A percentile compares a stretch with the other conserved stretches of the same genome.
Evolutionary conservation across 2,113 vertebrate species (phyloP).

Genomic region (Vireo altiloquus): DNA sequence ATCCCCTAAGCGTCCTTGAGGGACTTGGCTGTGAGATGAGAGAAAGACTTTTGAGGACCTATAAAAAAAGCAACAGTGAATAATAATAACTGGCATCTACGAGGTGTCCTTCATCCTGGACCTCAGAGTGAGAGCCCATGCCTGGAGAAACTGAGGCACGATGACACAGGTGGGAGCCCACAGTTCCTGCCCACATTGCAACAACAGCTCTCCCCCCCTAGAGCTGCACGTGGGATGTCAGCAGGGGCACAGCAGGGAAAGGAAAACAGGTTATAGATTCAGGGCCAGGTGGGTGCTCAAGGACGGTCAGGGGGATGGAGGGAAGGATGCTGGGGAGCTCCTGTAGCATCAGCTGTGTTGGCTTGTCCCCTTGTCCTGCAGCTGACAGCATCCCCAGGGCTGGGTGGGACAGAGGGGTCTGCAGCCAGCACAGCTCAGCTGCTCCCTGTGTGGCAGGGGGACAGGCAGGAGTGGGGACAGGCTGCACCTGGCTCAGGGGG

Average conservation of each 20-base stretch:
- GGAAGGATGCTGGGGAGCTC: background rate
- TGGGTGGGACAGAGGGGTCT: background rate
- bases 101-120: background rate
- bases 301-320: background rate
- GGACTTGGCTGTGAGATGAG: background rate
- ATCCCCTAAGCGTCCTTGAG: background rate
- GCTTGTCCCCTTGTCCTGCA: background rate
- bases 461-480: fast-evolving
- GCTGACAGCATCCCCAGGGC: background rate
- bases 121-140: background rate
- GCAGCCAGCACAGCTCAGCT: background rate
- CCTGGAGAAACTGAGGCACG: background rate
- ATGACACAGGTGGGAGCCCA: background rate
- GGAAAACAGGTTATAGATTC: background rate
- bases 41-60: background rate
- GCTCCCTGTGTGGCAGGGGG: background rate
- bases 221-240: background rate
- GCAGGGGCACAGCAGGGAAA: background rate
- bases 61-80: background rate
- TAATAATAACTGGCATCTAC: background rate
- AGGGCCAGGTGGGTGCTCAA: background rate
- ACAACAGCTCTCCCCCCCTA: background rate
- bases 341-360: fast-evolving
- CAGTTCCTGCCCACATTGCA: background rate
- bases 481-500: fast-evolving